These are phyloP conservation scores for Meda fulgida DNA, from an alignment of 2,797 vertebrate species.

Conservation along the genomic window DNA sequence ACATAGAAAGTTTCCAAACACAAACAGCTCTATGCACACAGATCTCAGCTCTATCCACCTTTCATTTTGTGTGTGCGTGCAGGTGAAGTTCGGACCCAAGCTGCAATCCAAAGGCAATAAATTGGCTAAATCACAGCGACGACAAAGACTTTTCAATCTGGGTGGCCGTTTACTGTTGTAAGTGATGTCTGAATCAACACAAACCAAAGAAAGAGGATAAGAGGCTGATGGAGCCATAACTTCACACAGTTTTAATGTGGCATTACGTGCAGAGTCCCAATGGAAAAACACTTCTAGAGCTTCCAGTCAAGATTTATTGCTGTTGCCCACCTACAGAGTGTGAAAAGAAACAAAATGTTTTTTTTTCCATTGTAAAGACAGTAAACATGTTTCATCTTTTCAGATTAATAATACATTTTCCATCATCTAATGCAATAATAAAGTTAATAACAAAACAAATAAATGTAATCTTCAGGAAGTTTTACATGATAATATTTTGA, in stretches of 20 bases:
- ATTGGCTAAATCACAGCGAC: background rate
- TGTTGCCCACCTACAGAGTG: slow-evolving; percentile 40
- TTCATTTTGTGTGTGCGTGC: background rate
- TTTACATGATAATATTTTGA: background rate
- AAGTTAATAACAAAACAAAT: background rate
- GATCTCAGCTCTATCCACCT: slow-evolving; percentile 3
- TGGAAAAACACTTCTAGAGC: slow-evolving; percentile 33
- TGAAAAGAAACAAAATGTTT: slow-evolving; percentile 2
- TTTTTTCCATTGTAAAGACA: slow-evolving; percentile 11
- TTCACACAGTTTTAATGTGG: slow-evolving; percentile 33
- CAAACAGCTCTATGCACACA: slow-evolving; percentile 29
- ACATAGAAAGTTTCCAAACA: slow-evolving; percentile 26
- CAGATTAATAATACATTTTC: background rate
- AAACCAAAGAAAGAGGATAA: slow-evolving; percentile 1
- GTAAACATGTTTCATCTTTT: background rate
- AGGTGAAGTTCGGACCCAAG: slow-evolving; percentile 24
- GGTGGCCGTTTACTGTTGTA: slow-evolving; percentile 29
- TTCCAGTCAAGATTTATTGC: slow-evolving; percentile 21
- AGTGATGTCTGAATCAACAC: slow-evolving; percentile 2
- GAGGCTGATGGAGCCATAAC: slow-evolving; percentile 29
- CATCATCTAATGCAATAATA: background rate
- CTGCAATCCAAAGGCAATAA: background rate
- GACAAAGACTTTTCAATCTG: slow-evolving; percentile 6
- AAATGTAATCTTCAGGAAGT: background rate
- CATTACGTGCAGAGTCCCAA: slow-evolving; percentile 12